A percentile compares a stretch with the other conserved stretches of the same genome.
phyloP scores from a whole-genome alignment of 2,888 invertebrate genomes.

The Mythimna loreyi region DNA sequence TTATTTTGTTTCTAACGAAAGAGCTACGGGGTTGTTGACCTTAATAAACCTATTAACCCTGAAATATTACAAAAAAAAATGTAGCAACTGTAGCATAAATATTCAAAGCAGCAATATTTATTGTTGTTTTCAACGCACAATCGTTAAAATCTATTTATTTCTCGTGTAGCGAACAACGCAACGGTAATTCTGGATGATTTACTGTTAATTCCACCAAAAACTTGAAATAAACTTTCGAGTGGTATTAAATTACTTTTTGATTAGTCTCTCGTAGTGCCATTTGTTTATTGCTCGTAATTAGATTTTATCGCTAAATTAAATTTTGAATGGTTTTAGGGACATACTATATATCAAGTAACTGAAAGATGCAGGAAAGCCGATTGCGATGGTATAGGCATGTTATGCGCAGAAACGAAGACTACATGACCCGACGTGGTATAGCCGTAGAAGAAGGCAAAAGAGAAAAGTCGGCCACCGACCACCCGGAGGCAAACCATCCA shows the following conservation, averaged over 20 bases:
- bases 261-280: constrained; percentile 65
- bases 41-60: constrained; percentile 27
- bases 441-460: too few relatives aligned
- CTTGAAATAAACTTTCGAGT: constrained; percentile 66
- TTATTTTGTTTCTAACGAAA: constrained; percentile 28
- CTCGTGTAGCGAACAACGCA: constrained; percentile 44
- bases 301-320: constrained; percentile 62
- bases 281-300: constrained; percentile 59
- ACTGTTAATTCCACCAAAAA: constrained; percentile 57
- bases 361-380: too few relatives aligned
- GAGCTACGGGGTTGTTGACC: constrained; percentile 20
- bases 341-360: too few relatives aligned
- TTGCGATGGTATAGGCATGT: too few relatives aligned
- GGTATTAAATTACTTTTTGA: constrained; percentile 78
- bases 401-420: too few relatives aligned
- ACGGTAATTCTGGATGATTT: constrained; percentile 56
- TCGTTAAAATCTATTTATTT: constrained; percentile 57
- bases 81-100: constrained; percentile 34
- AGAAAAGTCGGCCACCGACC: too few relatives aligned
- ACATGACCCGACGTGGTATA: too few relatives aligned
- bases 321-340: constrained; percentile 27
- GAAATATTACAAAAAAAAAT: constrained; percentile 33
- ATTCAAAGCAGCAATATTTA: constrained; percentile 44
- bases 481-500: too few relatives aligned
- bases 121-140: constrained; percentile 50